These are phyloP conservation scores for Drosophila limbata DNA, from an alignment of 2,888 invertebrate species.

Conservation along the genomic window DNA sequence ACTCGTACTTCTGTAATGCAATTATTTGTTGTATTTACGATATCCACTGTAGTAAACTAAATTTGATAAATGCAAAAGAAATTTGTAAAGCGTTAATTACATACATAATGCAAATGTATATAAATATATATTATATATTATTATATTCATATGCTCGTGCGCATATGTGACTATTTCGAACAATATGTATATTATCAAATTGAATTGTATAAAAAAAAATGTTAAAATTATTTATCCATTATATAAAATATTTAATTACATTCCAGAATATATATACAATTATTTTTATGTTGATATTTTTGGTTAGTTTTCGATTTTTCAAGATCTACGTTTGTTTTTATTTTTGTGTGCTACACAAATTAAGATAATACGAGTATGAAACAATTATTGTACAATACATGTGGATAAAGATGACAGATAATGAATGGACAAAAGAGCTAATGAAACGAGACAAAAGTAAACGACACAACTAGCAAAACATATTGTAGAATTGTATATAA, in stretches of 20 bases:
- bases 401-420: constrained; percentile 37
- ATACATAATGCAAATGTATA: constrained; percentile 38
- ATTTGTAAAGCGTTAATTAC: constrained; percentile 60
- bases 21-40: constrained; percentile 39
- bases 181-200: constrained; percentile 32
- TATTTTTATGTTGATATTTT: constrained; percentile 23
- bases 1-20: constrained; percentile 1
- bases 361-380: constrained; percentile 41
- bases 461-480: constrained; percentile 42
- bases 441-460: constrained; percentile 47
- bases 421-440: constrained; percentile 62
- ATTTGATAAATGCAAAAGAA: constrained; percentile 33
- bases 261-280: constrained; percentile 7
- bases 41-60: constrained; percentile 51
- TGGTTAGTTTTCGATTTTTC: constrained; percentile 17
- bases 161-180: constrained; percentile 44
- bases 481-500: constrained; percentile 76
- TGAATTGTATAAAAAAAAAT: constrained; percentile 38
- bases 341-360: constrained; percentile 53
- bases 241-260: constrained; percentile 25
- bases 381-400: constrained; percentile 48
- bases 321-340: constrained; percentile 19
- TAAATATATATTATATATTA: constrained; percentile 22
- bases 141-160: constrained; percentile 25
- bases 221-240: constrained; percentile 46